phyloP scores from a whole-genome alignment of 2,797 vertebrate species.

The Uromys caudimaculatus region DNA sequence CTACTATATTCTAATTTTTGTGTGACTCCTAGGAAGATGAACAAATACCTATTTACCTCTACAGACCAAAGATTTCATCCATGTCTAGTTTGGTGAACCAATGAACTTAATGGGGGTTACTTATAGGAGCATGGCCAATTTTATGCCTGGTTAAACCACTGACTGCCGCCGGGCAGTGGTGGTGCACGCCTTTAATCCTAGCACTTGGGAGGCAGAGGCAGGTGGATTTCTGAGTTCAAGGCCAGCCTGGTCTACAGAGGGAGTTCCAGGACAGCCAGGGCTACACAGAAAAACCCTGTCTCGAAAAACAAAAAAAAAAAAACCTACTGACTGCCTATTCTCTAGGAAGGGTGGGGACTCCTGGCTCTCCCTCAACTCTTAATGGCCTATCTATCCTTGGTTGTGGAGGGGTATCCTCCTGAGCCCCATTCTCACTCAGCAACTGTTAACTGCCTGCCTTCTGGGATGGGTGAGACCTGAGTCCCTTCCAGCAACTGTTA shows the following conservation, averaged over 20 bases:
- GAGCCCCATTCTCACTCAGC: neutral
- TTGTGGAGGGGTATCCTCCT: neutral
- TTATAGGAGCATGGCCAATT: neutral
- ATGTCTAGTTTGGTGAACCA: neutral
- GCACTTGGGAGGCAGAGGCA: no score
- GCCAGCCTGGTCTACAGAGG: no score
- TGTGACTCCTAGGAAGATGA: neutral
- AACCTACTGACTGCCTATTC: neutral
- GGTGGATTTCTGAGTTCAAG: no score
- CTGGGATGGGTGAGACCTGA: neutral
- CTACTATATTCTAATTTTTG: slow-evolving; percentile 21
- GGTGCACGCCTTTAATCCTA: no score
- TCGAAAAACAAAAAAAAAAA: no score
- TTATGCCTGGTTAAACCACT: neutral
- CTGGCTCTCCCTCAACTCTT: neutral
- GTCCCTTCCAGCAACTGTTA: neutral
- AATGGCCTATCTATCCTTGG: neutral
- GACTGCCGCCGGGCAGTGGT: no score
- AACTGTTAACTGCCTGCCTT: neutral
- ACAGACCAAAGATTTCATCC: neutral
- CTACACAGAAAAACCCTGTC: no score
- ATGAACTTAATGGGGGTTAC: neutral
- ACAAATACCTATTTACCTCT: neutral
- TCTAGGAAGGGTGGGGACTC: neutral
- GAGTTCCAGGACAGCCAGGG: no score